These are phyloP conservation scores for Nemopilema nomurai DNA, from an alignment of 30 jellyfish, hydroid and myxozoan genomes.

Conservation along the genomic window DNA sequence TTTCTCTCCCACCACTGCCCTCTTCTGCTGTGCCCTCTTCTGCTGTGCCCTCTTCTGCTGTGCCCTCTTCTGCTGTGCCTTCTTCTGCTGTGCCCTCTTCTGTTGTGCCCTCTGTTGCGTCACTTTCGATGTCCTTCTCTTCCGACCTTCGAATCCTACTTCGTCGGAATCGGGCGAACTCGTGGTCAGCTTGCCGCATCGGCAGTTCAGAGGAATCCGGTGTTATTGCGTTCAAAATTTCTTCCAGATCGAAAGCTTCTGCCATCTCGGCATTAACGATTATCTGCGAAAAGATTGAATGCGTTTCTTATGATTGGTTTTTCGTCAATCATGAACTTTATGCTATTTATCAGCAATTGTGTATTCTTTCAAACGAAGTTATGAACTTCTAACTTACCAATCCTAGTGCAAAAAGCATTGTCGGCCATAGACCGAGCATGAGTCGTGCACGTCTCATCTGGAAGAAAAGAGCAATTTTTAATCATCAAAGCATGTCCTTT, in stretches of 20 bases:
- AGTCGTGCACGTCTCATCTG: slow-evolving; percentile 30
- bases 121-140: slow-evolving; percentile 30
- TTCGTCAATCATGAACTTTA: not conserved
- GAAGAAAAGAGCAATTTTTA: not conserved
- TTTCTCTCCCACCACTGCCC: slow-evolving; percentile 33
- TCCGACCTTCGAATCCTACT: slow-evolving; percentile 48
- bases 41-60: too few species aligned
- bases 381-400: slow-evolving; percentile 7
- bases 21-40: too few species aligned
- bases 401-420: slow-evolving; percentile 28
- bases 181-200: slow-evolving; percentile 54
- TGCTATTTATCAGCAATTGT: too few species aligned
- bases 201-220: slow-evolving; percentile 74
- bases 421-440: slow-evolving; percentile 37
- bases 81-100: too few species aligned
- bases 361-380: not conserved
- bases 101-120: slow-evolving; percentile 49
- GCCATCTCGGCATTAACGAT: slow-evolving; percentile 17
- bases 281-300: slow-evolving; percentile 13
- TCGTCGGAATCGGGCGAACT: slow-evolving; percentile 87
- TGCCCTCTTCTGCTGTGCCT: too few species aligned
- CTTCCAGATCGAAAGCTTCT: slow-evolving; percentile 73
- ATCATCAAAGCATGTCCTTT: too few species aligned
- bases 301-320: not conserved
- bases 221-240: slow-evolving; percentile 70